A percentile compares a stretch with the other conserved stretches of the same genome.
Evolutionary conservation across 2,113 vertebrate genomes (phyloP).

Genomic region (Pristiophorus japonicus): DNA sequence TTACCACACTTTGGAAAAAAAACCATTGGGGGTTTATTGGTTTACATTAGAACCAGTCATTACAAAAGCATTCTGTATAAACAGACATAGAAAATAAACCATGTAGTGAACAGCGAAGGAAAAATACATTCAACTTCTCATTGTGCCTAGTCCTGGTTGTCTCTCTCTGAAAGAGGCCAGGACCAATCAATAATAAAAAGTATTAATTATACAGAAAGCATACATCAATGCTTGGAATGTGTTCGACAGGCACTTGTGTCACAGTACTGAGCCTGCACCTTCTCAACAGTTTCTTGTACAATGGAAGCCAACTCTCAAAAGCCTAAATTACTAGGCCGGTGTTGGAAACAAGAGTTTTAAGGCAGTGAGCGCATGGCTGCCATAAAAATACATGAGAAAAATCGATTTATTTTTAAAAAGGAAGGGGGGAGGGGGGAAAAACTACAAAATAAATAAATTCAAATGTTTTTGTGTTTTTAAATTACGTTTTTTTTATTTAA

Average conservation of each 20-base stretch:
- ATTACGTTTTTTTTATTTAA: conserved; percentile 96
- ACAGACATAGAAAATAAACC: conserved; percentile 84
- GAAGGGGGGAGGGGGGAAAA: conserved; percentile 45
- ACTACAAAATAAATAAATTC: conserved; percentile 97
- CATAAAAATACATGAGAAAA: conserved; percentile 31
- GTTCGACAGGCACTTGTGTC: conserved; percentile 77
- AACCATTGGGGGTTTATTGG: conserved; percentile 98
- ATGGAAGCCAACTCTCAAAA: not conserved
- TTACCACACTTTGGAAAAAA: conserved; percentile 55
- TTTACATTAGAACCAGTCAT: conserved; percentile 99
- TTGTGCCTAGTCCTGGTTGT: conserved; percentile 79
- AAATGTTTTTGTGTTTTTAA: conserved; percentile 86
- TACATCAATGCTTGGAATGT: conserved; percentile 88
- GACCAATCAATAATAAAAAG: conserved; percentile 52
- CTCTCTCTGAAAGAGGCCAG: conserved; percentile 46
- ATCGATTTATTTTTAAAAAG: conserved; percentile 47
- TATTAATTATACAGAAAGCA: conserved; percentile 71
- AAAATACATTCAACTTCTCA: conserved; percentile 97
- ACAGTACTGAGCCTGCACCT: conserved; percentile 55
- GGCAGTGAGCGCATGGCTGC: conserved; percentile 9
- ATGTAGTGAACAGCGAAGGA: conserved; percentile 82
- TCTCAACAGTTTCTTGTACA: conserved; percentile 43
- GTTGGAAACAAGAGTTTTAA: conserved; percentile 20
- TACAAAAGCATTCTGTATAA: conserved; percentile 90
- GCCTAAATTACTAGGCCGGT: not conserved